phyloP scores from a whole-genome alignment of 2,888 invertebrate species.

The Eucriotettix oculatus region DNA sequence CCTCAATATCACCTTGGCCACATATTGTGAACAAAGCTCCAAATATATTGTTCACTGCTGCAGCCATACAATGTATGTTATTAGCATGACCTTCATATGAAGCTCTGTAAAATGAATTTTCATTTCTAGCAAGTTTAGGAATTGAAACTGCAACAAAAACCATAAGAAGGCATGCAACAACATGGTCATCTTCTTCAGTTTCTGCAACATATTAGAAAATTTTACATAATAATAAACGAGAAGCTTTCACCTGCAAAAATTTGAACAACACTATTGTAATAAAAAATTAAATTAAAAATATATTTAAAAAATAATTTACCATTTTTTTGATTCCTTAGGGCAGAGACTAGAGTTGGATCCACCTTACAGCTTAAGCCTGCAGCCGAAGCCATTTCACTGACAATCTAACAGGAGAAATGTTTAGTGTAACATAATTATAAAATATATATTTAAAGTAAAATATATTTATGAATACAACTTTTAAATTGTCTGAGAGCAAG shows the following conservation, averaged over 20 bases:
- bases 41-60: constrained; percentile 89
- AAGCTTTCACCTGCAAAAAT: too few relatives aligned
- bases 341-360: constrained; percentile 84
- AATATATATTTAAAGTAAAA: too few relatives aligned
- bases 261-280: too few relatives aligned
- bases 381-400: constrained; percentile 94
- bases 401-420: constrained; percentile 46
- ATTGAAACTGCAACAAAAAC: constrained; percentile 97
- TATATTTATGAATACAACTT: too few relatives aligned
- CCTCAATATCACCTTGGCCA: constrained; percentile 90
- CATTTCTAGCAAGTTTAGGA: constrained; percentile 81
- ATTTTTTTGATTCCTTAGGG: constrained; percentile 71
- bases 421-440: too few relatives aligned
- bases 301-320: constrained; percentile 16
- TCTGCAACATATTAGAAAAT: constrained; percentile 34
- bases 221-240: neutral
- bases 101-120: constrained; percentile 75
- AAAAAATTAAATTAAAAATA: neutral
- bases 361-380: constrained; percentile 88
- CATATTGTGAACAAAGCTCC: constrained; percentile 94
- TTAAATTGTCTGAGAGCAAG: too few relatives aligned
- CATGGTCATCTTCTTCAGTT: constrained; percentile 80
- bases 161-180: constrained; percentile 87
- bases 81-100: constrained; percentile 90
- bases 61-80: constrained; percentile 96